Conservation (phyloP, 2,113 vertebrate species). For the Brevimyrus niger region DNA sequence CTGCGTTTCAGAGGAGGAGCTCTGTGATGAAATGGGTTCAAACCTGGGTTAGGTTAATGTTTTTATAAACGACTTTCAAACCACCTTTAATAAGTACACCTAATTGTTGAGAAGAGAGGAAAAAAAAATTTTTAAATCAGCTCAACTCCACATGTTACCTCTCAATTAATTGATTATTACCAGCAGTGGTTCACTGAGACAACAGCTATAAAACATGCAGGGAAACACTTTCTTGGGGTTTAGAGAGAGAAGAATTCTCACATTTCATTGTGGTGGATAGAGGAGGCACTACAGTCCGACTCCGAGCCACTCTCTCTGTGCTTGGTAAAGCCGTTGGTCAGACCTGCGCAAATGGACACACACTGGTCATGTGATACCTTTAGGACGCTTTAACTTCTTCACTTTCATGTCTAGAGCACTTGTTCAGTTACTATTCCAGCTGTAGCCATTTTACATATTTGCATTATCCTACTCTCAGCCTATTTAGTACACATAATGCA, state of each 20-base stretch:
- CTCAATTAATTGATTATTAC: background rate
- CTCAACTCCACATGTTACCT: background rate
- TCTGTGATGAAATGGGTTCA: slow-evolving; percentile 45
- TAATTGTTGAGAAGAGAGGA: background rate
- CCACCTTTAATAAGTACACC: background rate
- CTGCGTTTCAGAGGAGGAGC: slow-evolving; percentile 77
- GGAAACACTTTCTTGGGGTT: background rate
- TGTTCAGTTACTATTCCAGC: background rate
- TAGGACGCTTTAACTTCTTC: background rate
- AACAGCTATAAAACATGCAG: background rate
- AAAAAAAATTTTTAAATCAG: background rate
- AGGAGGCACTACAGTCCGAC: slow-evolving; percentile 68
- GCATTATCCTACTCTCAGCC: background rate
- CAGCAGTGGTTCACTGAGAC: background rate
- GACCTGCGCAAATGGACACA: slow-evolving; percentile 58
- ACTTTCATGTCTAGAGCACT: background rate
- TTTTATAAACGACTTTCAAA: background rate
- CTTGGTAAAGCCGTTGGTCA: slow-evolving; percentile 79
- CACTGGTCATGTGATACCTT: background rate
- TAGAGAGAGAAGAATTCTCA: slow-evolving; percentile 40
- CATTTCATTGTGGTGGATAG: slow-evolving; percentile 72
- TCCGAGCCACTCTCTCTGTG: slow-evolving; percentile 71
- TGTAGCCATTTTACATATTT: background rate
- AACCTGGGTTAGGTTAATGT: background rate
- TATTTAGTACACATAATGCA: background rate